phyloP scores from a whole-genome alignment of 2,113 vertebrate species.

The Tricholaema leucomelas region DNA sequence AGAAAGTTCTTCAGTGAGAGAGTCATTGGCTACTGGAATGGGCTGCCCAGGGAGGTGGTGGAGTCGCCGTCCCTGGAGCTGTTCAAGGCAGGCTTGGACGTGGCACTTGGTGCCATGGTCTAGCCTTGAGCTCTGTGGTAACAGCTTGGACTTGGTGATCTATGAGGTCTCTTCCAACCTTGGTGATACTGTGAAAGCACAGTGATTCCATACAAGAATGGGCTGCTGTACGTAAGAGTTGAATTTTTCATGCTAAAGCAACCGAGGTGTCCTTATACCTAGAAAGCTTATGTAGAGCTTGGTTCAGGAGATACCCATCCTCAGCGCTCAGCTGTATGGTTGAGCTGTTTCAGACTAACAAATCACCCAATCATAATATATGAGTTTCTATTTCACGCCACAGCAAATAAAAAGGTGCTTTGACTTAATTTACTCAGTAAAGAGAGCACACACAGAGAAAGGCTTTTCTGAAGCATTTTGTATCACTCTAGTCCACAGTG shows the following conservation, averaged over 20 bases:
- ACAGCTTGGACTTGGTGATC: no score
- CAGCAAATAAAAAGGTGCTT: not conserved
- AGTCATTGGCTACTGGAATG: no score
- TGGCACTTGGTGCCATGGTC: no score
- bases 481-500: not conserved
- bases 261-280: not conserved
- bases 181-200: no score
- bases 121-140: no score
- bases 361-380: not conserved
- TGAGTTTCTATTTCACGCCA: not conserved
- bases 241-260: not conserved
- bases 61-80: no score
- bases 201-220: not conserved
- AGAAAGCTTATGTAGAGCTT: not conserved
- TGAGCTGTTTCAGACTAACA: not conserved
- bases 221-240: not conserved
- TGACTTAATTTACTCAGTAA: not conserved
- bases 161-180: no score
- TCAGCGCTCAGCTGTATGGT: not conserved
- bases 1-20: no score
- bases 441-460: not conserved
- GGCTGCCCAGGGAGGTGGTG: no score
- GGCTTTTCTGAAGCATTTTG: not conserved
- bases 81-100: no score
- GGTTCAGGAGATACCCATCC: not conserved